Evolutionary conservation across 2,113 vertebrate genomes (phyloP).

Genomic region (Bos indicus): DNA sequence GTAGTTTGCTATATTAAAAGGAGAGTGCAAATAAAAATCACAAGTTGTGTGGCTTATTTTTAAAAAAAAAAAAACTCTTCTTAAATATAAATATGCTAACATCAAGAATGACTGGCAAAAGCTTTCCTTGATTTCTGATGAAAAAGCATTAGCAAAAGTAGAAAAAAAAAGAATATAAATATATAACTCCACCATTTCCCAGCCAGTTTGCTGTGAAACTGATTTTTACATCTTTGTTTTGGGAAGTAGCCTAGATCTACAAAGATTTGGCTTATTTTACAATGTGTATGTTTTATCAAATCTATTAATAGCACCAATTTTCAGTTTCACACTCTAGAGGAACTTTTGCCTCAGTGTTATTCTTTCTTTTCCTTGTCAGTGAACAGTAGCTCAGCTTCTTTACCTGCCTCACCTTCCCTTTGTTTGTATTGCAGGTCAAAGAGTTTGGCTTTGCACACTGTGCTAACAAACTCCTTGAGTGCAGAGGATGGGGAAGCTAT

Average conservation of each 20-base stretch:
- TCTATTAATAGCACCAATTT: neutral
- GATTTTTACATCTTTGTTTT: constrained; percentile 2
- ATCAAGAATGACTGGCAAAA: neutral
- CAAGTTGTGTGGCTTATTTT: neutral
- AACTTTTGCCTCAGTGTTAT: neutral
- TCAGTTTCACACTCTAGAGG: neutral
- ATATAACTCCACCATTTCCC: neutral
- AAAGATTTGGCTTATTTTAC: neutral
- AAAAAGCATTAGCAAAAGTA: neutral
- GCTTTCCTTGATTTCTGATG: neutral
- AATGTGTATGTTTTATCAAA: neutral
- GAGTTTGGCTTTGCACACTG: constrained; percentile 87
- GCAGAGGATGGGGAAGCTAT: constrained; percentile 78
- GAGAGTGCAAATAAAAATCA: neutral
- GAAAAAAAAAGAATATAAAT: neutral
- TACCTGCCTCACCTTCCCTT: neutral
- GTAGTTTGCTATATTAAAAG: neutral
- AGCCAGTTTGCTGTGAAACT: neutral
- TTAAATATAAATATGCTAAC: neutral
- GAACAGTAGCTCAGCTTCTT: neutral
- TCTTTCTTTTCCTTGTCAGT: neutral
- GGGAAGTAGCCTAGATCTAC: neutral
- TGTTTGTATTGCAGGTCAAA: constrained; percentile 84
- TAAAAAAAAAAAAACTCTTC: neutral
- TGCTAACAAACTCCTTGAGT: constrained; percentile 78